Percentiles rank a stretch among this genome's conserved stretches.
These are phyloP conservation scores for Drosophila paranaensis DNA, from an alignment of 2,888 invertebrate genomes.

Conservation along the genomic window DNA sequence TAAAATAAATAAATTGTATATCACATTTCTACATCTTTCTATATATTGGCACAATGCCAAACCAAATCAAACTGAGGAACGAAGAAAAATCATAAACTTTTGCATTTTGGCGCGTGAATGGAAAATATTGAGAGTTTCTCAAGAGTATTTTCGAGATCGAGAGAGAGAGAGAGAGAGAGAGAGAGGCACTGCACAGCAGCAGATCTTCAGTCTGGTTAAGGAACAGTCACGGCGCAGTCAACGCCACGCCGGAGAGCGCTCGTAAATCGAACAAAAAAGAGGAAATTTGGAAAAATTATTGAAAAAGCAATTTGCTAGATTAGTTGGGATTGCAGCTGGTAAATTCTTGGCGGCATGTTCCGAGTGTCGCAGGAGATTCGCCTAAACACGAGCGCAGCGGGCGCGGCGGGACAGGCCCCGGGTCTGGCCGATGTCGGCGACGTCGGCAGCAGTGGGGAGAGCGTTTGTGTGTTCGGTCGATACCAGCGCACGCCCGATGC, in stretches of 20 bases:
- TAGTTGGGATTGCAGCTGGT: conserved; percentile 14
- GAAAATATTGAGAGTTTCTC: conserved; percentile 47
- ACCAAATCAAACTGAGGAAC: conserved; percentile 8
- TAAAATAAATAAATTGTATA: conserved; percentile 18
- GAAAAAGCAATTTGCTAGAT: conserved; percentile 30
- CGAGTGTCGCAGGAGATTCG: conserved; percentile 84
- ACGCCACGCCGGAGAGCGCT: conserved; percentile 29
- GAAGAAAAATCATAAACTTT: conserved; percentile 43
- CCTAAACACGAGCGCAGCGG: conserved; percentile 71
- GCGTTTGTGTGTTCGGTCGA: conserved; percentile 81
- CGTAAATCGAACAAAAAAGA: conserved; percentile 18
- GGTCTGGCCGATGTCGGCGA: conserved; percentile 38
- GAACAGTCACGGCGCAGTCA: conserved; percentile 49
- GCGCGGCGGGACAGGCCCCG: conserved; percentile 33
- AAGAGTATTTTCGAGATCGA: conserved; percentile 45
- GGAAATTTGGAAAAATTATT: conserved; percentile 34
- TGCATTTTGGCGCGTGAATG: conserved; percentile 36
- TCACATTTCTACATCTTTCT: conserved; percentile 21
- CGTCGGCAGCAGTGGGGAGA: conserved; percentile 56
- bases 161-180: conserved; percentile 20
- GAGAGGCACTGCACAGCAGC: conserved; percentile 16
- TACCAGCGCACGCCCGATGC: conserved; percentile 83
- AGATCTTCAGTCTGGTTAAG: conserved; percentile 56
- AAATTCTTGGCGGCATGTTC: conserved; percentile 74
- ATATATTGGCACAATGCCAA: conserved; percentile 58